These are phyloP conservation scores for Thalassarche chlororhynchos DNA, from an alignment of 2,113 vertebrate species.

Conservation along the genomic window DNA sequence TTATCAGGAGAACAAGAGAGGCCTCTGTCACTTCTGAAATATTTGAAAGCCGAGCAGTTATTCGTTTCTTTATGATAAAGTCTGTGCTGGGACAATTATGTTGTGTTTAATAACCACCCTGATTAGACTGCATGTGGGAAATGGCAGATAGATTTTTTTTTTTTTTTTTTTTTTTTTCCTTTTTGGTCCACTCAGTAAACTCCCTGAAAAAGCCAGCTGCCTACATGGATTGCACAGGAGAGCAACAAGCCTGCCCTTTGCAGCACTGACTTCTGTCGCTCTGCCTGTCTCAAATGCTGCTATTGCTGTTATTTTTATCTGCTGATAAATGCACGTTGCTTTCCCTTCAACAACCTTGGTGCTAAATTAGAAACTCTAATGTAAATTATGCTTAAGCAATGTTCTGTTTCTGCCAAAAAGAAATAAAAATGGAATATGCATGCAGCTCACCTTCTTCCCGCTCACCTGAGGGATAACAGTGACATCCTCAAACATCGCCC, in stretches of 20 bases:
- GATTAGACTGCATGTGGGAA: neutral
- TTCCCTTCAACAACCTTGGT: conserved; percentile 26
- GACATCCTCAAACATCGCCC: neutral
- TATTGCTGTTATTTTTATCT: conserved; percentile 43
- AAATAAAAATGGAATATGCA: neutral
- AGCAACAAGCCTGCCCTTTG: neutral
- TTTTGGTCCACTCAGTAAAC: neutral
- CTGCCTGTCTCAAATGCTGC: neutral
- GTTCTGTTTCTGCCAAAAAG: conserved; percentile 48
- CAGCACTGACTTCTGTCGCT: neutral
- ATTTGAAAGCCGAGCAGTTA: neutral
- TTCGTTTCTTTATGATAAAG: neutral
- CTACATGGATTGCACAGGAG: neutral
- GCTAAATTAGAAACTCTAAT: conserved; percentile 37
- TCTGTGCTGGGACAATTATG: neutral
- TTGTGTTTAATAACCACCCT: neutral
- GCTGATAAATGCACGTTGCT: neutral
- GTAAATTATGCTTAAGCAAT: conserved; percentile 7
- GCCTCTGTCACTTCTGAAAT: neutral
- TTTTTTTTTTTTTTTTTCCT: neutral
- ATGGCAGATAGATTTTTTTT: neutral
- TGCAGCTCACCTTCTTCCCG: neutral
- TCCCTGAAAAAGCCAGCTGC: neutral
- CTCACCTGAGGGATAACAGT: neutral
- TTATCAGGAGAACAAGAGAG: neutral